A percentile compares a stretch with the other conserved stretches of the same genome.
Conservation (phyloP, 2,888 invertebrate species). For the Dione juno region DNA sequence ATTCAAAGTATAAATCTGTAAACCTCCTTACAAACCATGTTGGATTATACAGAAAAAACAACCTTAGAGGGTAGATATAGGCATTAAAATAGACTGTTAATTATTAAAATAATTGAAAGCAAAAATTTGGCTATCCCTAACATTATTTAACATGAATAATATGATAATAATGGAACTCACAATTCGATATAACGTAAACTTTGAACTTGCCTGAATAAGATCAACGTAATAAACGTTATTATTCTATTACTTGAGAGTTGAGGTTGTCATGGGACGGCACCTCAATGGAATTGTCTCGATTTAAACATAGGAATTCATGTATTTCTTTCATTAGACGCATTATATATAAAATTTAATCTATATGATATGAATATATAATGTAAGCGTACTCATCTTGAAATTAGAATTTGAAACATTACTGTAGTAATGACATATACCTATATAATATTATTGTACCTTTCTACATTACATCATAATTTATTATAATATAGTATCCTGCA, state of each 20-base stretch:
- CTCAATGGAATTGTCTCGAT: too few relatives aligned
- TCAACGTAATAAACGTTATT: neutral
- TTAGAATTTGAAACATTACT: too few relatives aligned
- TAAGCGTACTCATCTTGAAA: too few relatives aligned
- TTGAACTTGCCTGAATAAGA: neutral
- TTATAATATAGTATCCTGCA: too few relatives aligned
- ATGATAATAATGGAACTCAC: constrained; percentile 8
- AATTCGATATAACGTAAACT: neutral
- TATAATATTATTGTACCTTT: too few relatives aligned
- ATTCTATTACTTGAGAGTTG: neutral
- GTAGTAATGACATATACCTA: too few relatives aligned
- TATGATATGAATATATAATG: too few relatives aligned
- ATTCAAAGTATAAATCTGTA: constrained; percentile 31
- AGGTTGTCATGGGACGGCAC: too few relatives aligned
- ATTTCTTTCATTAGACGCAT: too few relatives aligned
- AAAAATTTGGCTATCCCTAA: constrained; percentile 1
- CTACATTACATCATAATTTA: too few relatives aligned
- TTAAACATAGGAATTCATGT: too few relatives aligned
- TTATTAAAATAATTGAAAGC: constrained; percentile 25
- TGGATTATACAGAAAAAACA: neutral
- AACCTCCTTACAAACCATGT: constrained; percentile 16
- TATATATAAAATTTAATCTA: too few relatives aligned
- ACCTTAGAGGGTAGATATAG: neutral
- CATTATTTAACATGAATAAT: constrained; percentile 18
- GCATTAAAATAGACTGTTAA: neutral